Evolutionary conservation across 2,888 invertebrate genomes (phyloP), one percentile per base, ranked within the genome.

Genomic region (Xestia xanthographa): DNA sequence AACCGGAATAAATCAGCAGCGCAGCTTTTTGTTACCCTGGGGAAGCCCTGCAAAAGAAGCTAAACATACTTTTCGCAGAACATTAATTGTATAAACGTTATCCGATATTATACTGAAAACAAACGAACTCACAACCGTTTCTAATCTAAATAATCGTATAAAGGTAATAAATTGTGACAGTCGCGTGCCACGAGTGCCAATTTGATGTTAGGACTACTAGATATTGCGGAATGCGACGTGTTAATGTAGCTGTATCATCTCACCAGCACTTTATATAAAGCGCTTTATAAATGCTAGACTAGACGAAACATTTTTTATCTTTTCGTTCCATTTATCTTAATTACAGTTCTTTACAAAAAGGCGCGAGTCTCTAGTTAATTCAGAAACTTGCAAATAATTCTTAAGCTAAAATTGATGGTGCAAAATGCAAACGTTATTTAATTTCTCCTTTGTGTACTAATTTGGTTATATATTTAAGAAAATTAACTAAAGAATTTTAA

Each of bases 321-420:
- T 82, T 80, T 76, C 70, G 58, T 77, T 69, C 72, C 72, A 77
- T 82, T 87, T 77, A 73, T 76, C 75, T 81, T 81, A 80, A 86
- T 85, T 77, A 76, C 29, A 20, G 58, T 83, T 77, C 50, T 66
- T 72, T n/a, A 67, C 26, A 68, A 71, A 78, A 66, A 60, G 38
- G 43, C 43, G 34, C 66, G 38, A 58, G 14, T 38, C 66, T 48
- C 67, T 34, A 50, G 22, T 72, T 63, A 63, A 43, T 78, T 69
- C 53, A 66, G 45, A 62, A 74, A 76, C 43, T 65, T 67, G 60
- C 9, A 34, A 75, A 71, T 41, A 71, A 68, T 81, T 77, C 79
- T 77, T 62, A 58, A 66, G 72, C 53, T 50, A 22, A 74, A 69
- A 67, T 43, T 53, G 38, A 68, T 66, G 74, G 41, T 76, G 72